phyloP scores from a whole-genome alignment of 2,888 invertebrate genomes.

The Allolobophora icterica region DNA sequence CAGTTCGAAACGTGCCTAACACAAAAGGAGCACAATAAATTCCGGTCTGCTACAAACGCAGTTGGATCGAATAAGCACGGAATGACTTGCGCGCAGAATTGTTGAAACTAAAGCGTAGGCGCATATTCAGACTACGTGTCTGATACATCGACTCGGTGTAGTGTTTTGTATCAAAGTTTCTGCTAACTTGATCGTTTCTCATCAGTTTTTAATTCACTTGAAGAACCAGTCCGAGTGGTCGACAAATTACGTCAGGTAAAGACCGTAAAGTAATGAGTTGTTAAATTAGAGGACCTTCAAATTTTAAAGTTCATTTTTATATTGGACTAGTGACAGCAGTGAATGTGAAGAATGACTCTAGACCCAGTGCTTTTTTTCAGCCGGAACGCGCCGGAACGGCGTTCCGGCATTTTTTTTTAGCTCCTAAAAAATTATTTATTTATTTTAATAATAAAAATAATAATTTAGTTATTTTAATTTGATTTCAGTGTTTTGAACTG shows the following conservation, averaged over 20 bases:
- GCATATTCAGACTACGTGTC: background rate
- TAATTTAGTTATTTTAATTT: no score
- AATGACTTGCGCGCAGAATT: background rate
- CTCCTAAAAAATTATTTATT: no score
- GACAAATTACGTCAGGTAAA: background rate
- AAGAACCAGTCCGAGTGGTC: background rate
- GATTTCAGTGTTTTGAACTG: no score
- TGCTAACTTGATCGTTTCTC: background rate
- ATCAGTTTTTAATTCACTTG: background rate
- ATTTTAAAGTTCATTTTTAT: background rate
- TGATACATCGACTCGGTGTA: background rate
- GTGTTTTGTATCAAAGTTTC: background rate
- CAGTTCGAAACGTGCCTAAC: background rate
- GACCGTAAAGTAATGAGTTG: background rate
- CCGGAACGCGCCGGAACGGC: no score
- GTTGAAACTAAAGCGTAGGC: background rate
- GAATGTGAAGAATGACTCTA: background rate
- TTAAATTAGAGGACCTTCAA: background rate
- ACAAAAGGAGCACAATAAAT: background rate
- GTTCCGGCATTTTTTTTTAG: no score
- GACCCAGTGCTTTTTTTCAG: no score
- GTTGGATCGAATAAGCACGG: background rate
- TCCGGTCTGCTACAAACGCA: background rate
- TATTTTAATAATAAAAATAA: no score
- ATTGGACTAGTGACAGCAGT: background rate